These are phyloP conservation scores for Diadumene lineata DNA, from an alignment of 92 coral and sea anemone species.

Conservation along the genomic window DNA sequence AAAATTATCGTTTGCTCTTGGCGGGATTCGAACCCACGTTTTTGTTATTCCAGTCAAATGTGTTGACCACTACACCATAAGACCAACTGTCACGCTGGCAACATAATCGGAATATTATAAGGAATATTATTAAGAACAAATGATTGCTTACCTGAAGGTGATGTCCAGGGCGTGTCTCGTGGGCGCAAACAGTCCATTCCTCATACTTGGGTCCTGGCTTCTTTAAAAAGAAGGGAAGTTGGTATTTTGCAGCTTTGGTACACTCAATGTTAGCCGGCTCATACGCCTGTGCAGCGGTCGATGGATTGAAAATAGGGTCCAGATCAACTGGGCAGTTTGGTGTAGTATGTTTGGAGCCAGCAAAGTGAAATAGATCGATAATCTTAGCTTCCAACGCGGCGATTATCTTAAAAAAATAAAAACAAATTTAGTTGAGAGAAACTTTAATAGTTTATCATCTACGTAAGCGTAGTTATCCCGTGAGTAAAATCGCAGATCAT, in stretches of 20 bases:
- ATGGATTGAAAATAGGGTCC: constrained; percentile 79
- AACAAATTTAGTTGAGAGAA: too few relatives aligned
- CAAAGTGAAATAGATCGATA: constrained; percentile 67
- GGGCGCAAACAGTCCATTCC: constrained; percentile 90
- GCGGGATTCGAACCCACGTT: too few relatives aligned
- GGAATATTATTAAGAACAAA: too few relatives aligned
- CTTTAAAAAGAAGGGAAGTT: constrained; percentile 82
- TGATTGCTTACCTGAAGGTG: constrained; percentile 83
- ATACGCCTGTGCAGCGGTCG: constrained; percentile 69
- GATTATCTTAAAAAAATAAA: constrained; percentile 50
- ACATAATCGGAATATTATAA: too few relatives aligned
- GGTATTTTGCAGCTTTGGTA: constrained; percentile 42
- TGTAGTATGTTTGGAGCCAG: constrained; percentile 67
- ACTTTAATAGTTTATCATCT: too few relatives aligned
- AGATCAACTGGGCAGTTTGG: constrained; percentile 86
- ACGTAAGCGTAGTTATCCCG: too few relatives aligned
- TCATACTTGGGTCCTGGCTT: constrained; percentile 83
- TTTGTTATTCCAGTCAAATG: too few relatives aligned
- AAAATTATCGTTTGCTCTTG: too few relatives aligned
- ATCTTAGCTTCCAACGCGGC: constrained; percentile 79
- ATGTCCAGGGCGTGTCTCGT: constrained; percentile 95
- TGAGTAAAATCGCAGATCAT: too few relatives aligned
- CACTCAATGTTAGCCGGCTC: constrained; percentile 45
- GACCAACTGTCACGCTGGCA: too few relatives aligned
- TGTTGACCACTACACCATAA: too few relatives aligned